Evolutionary conservation across 1,140 invertebrate genomes (phyloP).

Genomic region (Pachypeltis micranthus): DNA sequence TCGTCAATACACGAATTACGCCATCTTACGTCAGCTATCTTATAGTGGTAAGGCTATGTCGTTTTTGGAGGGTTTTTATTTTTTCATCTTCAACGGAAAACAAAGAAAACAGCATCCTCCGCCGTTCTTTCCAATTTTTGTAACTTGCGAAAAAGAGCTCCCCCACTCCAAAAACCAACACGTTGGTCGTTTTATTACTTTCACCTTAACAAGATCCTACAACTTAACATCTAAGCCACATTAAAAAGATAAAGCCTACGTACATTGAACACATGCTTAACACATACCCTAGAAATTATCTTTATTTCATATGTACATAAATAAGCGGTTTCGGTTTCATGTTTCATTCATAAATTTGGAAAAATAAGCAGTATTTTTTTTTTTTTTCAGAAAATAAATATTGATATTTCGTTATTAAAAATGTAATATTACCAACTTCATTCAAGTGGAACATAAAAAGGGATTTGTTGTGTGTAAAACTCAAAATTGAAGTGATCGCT

Average conservation of each 20-base stretch:
- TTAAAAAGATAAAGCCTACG: slow-evolving; percentile 20
- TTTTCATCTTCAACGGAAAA: not conserved
- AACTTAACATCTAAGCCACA: slow-evolving; percentile 15
- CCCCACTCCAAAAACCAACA: slow-evolving; percentile 17
- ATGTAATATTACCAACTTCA: no score
- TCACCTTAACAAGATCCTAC: slow-evolving; percentile 2
- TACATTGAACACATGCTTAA: slow-evolving; percentile 24
- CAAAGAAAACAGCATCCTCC: no score
- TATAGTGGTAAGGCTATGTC: slow-evolving; percentile 22
- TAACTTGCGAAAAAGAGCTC: not conserved
- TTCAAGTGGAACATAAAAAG: no score
- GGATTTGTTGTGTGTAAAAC: no score
- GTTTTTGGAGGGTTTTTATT: slow-evolving; percentile 12
- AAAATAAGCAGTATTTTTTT: slow-evolving; percentile 17
- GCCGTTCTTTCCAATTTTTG: no score
- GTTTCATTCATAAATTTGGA: slow-evolving; percentile 13
- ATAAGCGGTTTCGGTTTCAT: not conserved
- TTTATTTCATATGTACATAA: slow-evolving; percentile 8
- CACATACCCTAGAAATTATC: slow-evolving; percentile 13
- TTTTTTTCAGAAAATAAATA: slow-evolving; percentile 18
- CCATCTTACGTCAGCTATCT: slow-evolving; percentile 12
- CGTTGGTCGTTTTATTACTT: slow-evolving; percentile 18
- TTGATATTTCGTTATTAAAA: slow-evolving; percentile 16
- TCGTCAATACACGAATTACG: no score
- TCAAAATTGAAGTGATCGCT: no score